These are phyloP conservation scores for Caenorhabditis inopinata DNA, from an alignment of 1,140 invertebrate species.

Conservation along the genomic window DNA sequence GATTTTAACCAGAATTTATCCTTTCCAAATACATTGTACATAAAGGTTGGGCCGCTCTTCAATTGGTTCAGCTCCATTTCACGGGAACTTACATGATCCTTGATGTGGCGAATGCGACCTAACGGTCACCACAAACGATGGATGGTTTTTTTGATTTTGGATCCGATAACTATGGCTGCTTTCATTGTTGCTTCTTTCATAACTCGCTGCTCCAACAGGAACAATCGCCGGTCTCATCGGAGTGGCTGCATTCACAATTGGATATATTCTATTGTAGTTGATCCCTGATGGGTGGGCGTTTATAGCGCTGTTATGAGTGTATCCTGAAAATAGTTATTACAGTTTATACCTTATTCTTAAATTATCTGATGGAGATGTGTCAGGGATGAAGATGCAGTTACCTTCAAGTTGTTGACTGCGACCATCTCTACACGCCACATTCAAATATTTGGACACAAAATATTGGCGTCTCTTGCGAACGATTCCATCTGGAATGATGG, in stretches of 20 bases:
- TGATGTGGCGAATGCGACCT: slow-evolving; percentile 2
- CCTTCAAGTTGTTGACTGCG: not conserved
- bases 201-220: not conserved
- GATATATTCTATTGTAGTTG: not conserved
- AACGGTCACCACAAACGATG: not conserved
- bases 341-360: too few relatives aligned
- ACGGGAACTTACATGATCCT: not conserved
- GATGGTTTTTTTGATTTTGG: not conserved
- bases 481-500: slow-evolving; percentile 24
- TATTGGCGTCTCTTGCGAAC: slow-evolving; percentile 17
- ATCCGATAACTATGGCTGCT: not conserved
- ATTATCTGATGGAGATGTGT: too few relatives aligned
- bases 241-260: not conserved
- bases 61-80: too few relatives aligned
- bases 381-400: too few relatives aligned
- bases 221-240: not conserved
- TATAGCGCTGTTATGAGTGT: slow-evolving; percentile 8
- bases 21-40: too few relatives aligned
- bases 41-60: too few relatives aligned
- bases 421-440: not conserved
- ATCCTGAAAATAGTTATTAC: too few relatives aligned
- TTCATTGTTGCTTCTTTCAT: not conserved
- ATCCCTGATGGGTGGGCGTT: not conserved
- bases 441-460: not conserved
- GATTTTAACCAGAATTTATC: too few relatives aligned